Conservation (phyloP, 2,113 vertebrate species). For the Bostrychus sinensis region DNA sequence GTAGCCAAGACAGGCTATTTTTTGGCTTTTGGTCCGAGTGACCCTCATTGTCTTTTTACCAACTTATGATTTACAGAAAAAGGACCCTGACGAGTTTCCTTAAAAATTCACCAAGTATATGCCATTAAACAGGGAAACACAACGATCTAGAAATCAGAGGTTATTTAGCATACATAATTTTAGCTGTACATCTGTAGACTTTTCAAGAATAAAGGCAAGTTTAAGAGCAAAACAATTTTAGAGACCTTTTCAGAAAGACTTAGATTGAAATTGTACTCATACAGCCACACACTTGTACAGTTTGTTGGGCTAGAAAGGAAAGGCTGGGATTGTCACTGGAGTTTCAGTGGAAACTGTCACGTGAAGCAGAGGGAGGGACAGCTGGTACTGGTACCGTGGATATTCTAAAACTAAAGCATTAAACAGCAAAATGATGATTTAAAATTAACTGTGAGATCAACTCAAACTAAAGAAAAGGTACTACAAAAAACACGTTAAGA, state of each 20-base stretch:
- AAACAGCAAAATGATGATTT: too few relatives aligned
- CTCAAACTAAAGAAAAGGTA: background rate
- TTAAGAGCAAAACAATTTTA: background rate
- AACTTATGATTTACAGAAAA: constrained; percentile 6
- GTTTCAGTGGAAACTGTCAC: constrained; percentile 40
- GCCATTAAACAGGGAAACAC: constrained; percentile 25
- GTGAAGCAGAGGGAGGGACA: constrained; percentile 3
- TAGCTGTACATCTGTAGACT: constrained; percentile 49
- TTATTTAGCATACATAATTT: constrained; percentile 33
- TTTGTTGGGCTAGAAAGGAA: constrained; percentile 2
- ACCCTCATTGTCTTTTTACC: background rate
- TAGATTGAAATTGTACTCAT: constrained; percentile 15
- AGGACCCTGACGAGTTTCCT: constrained; percentile 18
- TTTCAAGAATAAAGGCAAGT: constrained; percentile 33
- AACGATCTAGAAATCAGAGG: constrained; percentile 22
- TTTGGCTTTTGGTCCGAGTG: too few relatives aligned
- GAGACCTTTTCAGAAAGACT: constrained; percentile 23
- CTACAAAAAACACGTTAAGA: background rate
- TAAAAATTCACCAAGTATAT: constrained; percentile 26
- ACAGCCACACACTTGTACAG: constrained; percentile 41
- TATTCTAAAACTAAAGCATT: background rate
- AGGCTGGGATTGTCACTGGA: constrained; percentile 63
- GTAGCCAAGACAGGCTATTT: too few relatives aligned
- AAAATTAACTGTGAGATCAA: background rate
- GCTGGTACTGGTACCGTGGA: constrained; percentile 3